Base-by-base conservation (phyloP, 2,888 invertebrate species). In the Eilema sororculum region DNA sequence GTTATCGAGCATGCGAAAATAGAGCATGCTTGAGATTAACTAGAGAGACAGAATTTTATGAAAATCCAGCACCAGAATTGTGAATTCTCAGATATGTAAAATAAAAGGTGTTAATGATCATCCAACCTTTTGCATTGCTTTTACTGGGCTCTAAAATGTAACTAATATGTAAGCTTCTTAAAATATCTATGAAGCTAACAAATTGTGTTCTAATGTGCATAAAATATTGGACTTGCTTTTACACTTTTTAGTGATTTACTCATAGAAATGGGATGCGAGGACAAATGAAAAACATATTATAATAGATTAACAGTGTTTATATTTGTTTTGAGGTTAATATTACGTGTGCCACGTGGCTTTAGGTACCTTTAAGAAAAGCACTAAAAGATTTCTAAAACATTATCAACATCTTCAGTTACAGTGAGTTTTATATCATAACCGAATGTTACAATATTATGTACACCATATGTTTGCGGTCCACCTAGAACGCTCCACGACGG, bases 241-340 rank as follows among this genome's bases (percentile, higher is more conserved):
- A 52, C 52, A 52, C 46, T 52, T 52, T 20, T 52, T 9, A 52
- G 8, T 52, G n/a, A n/a, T 52, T 52, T 52, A 52, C 52, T 52
- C 52, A 52, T 9, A n/a, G 52, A 9, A n/a, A 58, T n/a, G 28
- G n/a, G n/a, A 12, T 4, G 58, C 56, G 22, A 41, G 13, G 67
- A 69, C 30, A 67, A 87, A 89, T 87, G 82, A 84, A 92, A 91
- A 89, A 83, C 81, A 60, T 1, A 52, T 83, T 80, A 77, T 75
- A 78, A 82, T 91, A 90, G 90, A 91, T 93, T 95, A 95, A 95
- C 95, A 95, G 94, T 94, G 94, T 95, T 94, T 95, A 95, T 95
- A 95, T 94, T 94, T 91, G 93, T 92, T 93, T 92, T 89, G 92
- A 93, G 93, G 91, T 93, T 94, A 94, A 93, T 93, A 92, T 93